These are phyloP conservation scores for Struthidea cinerea DNA, from an alignment of 2,113 vertebrate genomes.

Conservation along the genomic window DNA sequence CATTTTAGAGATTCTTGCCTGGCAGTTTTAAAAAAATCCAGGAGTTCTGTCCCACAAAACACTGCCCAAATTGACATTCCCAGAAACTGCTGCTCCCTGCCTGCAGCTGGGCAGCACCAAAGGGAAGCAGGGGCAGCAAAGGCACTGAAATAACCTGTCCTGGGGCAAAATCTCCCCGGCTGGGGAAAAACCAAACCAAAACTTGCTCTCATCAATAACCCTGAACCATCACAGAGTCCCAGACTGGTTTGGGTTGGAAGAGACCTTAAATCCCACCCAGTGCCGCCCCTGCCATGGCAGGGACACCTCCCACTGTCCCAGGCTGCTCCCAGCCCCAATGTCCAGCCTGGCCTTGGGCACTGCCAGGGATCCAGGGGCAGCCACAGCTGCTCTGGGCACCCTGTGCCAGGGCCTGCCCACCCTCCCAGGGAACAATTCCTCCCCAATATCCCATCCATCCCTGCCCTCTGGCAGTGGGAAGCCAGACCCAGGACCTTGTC, in stretches of 20 bases:
- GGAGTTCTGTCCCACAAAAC: background rate
- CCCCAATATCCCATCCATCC: background rate
- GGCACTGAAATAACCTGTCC: background rate
- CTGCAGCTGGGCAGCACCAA: background rate
- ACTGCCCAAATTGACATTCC: accelerated
- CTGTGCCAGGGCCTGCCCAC: background rate
- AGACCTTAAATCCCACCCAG: background rate
- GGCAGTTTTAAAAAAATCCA: background rate
- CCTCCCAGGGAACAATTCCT: background rate
- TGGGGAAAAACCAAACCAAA: background rate
- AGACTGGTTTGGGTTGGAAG: background rate
- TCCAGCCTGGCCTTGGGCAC: background rate
- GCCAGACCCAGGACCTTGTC: background rate
- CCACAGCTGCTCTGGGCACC: background rate
- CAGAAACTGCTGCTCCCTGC: background rate
- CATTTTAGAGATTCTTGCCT: background rate
- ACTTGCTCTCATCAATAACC: background rate
- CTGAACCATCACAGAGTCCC: background rate
- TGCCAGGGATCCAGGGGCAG: background rate
- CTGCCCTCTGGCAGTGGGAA: background rate
- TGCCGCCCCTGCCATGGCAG: background rate
- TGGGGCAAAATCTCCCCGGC: background rate
- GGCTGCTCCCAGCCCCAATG: background rate
- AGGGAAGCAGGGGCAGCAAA: background rate
- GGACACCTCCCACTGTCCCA: background rate